Percentiles rank a stretch among this genome's conserved stretches.
Evolutionary conservation across 30 jellyfish, hydroid and myxozoan genomes (phyloP).

Genomic region (Hydractinia echinata): DNA sequence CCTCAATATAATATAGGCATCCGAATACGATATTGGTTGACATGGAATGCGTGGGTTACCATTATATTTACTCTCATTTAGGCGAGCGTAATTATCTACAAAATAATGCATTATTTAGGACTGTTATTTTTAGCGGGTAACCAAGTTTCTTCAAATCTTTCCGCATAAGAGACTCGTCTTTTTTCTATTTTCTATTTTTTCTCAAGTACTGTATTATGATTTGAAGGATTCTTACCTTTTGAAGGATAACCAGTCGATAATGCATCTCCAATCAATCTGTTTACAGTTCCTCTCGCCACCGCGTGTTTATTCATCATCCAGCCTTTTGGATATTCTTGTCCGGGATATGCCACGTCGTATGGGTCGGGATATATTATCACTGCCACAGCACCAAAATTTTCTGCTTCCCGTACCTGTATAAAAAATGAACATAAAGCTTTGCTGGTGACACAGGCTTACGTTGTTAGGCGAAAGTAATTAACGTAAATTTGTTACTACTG

Average conservation of each 20-base stretch:
- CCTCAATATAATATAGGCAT: slow-evolving; percentile 65
- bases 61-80: slow-evolving; percentile 37
- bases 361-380: slow-evolving; percentile 82
- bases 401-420: slow-evolving; percentile 60
- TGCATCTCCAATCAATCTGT: slow-evolving; percentile 86
- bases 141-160: no score
- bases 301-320: slow-evolving; percentile 74
- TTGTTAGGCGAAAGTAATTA: no score
- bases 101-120: background rate
- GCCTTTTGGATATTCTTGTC: slow-evolving; percentile 69
- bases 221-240: slow-evolving; percentile 43
- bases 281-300: slow-evolving; percentile 85
- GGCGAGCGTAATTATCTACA: slow-evolving; percentile 78
- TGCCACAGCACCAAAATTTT: slow-evolving; percentile 63
- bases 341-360: slow-evolving; percentile 42
- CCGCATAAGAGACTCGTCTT: no score
- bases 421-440: no score
- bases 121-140: no score
- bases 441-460: no score
- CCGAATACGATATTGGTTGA: slow-evolving; percentile 77
- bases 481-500: no score
- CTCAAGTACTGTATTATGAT: no score
- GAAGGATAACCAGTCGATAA: slow-evolving; percentile 95
- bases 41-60: slow-evolving; percentile 73
- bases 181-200: no score